These are phyloP conservation scores for Elymnias hypermnestra DNA, from an alignment of 1,140 invertebrate genomes.

Conservation along the genomic window DNA sequence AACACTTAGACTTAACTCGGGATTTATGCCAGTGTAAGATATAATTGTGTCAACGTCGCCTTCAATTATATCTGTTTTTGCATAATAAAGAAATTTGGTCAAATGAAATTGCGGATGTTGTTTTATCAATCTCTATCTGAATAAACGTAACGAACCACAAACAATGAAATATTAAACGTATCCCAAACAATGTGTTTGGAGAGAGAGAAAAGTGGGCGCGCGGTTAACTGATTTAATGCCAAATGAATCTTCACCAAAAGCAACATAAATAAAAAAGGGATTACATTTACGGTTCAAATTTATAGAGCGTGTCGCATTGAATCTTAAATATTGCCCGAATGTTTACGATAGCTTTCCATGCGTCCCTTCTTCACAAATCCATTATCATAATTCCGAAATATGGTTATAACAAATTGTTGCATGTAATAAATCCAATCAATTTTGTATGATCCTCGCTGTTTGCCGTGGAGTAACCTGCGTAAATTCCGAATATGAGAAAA, in stretches of 20 bases:
- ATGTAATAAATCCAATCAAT: background rate
- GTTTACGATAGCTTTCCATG: constrained; percentile 5
- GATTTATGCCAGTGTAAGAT: too few relatives aligned
- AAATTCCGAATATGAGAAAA: too few relatives aligned
- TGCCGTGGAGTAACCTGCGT: too few relatives aligned
- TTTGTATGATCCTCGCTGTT: too few relatives aligned
- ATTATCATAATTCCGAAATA: constrained; percentile 12
- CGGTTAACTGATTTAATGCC: constrained; percentile 5
- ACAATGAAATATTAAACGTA: constrained; percentile 7
- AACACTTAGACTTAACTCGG: too few relatives aligned
- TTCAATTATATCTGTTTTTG: too few relatives aligned
- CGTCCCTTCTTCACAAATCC: constrained; percentile 1
- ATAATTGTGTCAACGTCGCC: too few relatives aligned
- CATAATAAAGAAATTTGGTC: background rate
- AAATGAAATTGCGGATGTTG: background rate
- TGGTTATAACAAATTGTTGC: background rate
- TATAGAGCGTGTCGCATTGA: constrained; percentile 7
- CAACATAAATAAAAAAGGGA: constrained; percentile 1
- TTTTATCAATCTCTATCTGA: background rate
- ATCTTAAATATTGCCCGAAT: constrained; percentile 5
- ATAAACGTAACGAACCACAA: background rate
- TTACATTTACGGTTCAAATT: constrained; percentile 1
- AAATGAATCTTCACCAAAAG: constrained; percentile 6
- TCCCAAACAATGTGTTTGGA: constrained; percentile 3
- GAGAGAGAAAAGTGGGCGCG: background rate